Conservation (phyloP, 2,888 invertebrate species). For the Anoncus sp. region DNA sequence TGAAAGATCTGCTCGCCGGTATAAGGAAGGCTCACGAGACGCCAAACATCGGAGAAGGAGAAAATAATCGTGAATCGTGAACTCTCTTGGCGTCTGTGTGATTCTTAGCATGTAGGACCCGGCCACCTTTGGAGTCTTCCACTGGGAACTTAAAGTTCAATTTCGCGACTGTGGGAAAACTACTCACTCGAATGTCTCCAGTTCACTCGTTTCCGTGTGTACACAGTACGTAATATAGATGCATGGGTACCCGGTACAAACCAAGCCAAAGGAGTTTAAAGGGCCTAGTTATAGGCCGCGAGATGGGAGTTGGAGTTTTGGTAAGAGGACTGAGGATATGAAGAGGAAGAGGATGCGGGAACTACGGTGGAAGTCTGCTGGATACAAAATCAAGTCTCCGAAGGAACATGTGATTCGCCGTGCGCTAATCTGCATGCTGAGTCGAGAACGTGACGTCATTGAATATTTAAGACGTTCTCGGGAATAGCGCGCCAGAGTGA, state of each 20-base stretch:
- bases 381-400: slow-evolving; percentile 77
- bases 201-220: slow-evolving; percentile 17
- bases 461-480: slow-evolving; percentile 81
- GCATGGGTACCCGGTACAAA: slow-evolving; percentile 22
- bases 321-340: slow-evolving; percentile 40
- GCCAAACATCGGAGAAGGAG: slow-evolving; percentile 8
- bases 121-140: slow-evolving; percentile 14
- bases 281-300: slow-evolving; percentile 46
- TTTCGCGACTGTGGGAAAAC: slow-evolving; percentile 56
- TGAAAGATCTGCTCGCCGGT: slow-evolving; percentile 20
- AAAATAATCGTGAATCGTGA: slow-evolving; percentile 32
- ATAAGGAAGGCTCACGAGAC: slow-evolving; percentile 32
- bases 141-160: slow-evolving; percentile 59
- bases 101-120: slow-evolving; percentile 5
- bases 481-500: slow-evolving; percentile 61
- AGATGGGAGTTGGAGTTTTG: slow-evolving; percentile 41
- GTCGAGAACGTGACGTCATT: slow-evolving; percentile 80
- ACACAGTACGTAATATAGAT: slow-evolving; percentile 8
- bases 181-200: slow-evolving; percentile 55
- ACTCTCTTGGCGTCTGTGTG: slow-evolving; percentile 18
- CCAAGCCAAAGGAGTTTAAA: slow-evolving; percentile 40
- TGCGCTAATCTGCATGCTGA: slow-evolving; percentile 80
- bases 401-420: slow-evolving; percentile 78
- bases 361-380: slow-evolving; percentile 60
- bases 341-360: slow-evolving; percentile 44